Conservation (phyloP, 37 sponge, comb jelly and placozoan species). For the Lycopodina hypogea region DNA sequence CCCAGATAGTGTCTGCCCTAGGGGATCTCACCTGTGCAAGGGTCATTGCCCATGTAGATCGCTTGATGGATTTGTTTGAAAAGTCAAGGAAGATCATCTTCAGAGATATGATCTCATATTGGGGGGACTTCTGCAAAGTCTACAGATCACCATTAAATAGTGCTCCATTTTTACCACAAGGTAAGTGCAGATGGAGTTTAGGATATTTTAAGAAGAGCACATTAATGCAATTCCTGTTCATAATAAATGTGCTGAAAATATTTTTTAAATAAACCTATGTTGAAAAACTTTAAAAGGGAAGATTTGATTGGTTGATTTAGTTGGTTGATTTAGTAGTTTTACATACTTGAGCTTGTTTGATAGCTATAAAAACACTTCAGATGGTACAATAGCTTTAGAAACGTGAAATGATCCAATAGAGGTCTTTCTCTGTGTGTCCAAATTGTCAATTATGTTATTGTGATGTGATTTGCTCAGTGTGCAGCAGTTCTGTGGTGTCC, state of each 20-base stretch:
- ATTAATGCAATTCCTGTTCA: too few relatives aligned
- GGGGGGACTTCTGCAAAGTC: constrained; percentile 17
- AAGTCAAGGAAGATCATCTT: background rate
- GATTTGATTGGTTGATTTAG: too few relatives aligned
- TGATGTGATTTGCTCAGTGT: background rate
- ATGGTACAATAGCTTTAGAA: too few relatives aligned
- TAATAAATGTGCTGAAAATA: too few relatives aligned
- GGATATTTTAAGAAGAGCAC: too few relatives aligned
- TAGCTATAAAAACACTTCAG: too few relatives aligned
- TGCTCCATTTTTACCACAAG: constrained; percentile 9
- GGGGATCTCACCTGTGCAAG: background rate
- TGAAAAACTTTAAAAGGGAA: too few relatives aligned
- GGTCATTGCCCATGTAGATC: background rate
- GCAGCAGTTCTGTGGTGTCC: background rate
- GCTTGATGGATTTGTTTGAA: background rate
- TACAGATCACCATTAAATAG: background rate
- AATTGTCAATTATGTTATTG: background rate
- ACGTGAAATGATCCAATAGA: too few relatives aligned
- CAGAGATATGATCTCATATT: constrained; percentile 17
- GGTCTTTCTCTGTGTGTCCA: too few relatives aligned
- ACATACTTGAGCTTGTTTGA: too few relatives aligned
- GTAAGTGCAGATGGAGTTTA: background rate
- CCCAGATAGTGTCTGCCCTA: constrained; percentile 10
- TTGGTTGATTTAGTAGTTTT: too few relatives aligned
- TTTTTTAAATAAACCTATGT: too few relatives aligned